Conservation (phyloP, 2,888 invertebrate species). For the Caenorhabditis virilis region DNA sequence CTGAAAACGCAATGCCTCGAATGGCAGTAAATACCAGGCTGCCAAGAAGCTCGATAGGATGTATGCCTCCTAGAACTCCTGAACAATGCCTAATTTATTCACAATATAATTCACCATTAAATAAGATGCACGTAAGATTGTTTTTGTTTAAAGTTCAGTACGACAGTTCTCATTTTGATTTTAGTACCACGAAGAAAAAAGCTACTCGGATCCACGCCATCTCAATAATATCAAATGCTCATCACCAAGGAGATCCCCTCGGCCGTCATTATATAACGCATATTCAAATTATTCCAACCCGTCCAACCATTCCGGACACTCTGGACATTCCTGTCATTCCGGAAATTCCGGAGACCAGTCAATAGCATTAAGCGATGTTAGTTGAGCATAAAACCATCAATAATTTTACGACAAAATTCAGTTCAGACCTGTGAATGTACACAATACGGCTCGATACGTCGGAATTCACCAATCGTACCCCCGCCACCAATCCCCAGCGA, state of each 20-base stretch:
- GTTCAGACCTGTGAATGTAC: slow-evolving; percentile 52
- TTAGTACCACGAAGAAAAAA: slow-evolving; percentile 29
- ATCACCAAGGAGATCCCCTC: slow-evolving; percentile 29
- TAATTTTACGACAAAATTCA: slow-evolving; percentile 10
- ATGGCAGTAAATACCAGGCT: slow-evolving; percentile 21
- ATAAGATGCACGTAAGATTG: slow-evolving; percentile 38
- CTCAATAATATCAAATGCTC: slow-evolving; percentile 27
- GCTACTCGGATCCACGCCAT: slow-evolving; percentile 29
- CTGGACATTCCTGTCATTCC: slow-evolving; percentile 30
- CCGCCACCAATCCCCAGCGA: slow-evolving; percentile 7
- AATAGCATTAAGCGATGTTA: slow-evolving; percentile 40
- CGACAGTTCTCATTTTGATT: not conserved
- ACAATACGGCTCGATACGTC: slow-evolving; percentile 52
- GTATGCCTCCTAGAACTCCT: slow-evolving; percentile 26
- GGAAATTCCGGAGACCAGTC: slow-evolving; percentile 31
- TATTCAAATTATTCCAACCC: slow-evolving; percentile 37
- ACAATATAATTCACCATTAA: slow-evolving; percentile 48
- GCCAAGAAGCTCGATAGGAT: slow-evolving; percentile 30
- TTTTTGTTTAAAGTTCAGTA: not conserved
- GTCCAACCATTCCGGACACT: slow-evolving; percentile 32
- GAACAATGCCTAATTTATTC: slow-evolving; percentile 51
- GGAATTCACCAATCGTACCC: slow-evolving; percentile 24
- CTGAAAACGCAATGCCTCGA: slow-evolving; percentile 30
- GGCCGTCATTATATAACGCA: slow-evolving; percentile 30
- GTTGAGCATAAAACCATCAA: not conserved